Evolutionary conservation across 2,113 vertebrate genomes (phyloP), one percentile per base, ranked within the genome.

Genomic region (Pogona vitticeps): DNA sequence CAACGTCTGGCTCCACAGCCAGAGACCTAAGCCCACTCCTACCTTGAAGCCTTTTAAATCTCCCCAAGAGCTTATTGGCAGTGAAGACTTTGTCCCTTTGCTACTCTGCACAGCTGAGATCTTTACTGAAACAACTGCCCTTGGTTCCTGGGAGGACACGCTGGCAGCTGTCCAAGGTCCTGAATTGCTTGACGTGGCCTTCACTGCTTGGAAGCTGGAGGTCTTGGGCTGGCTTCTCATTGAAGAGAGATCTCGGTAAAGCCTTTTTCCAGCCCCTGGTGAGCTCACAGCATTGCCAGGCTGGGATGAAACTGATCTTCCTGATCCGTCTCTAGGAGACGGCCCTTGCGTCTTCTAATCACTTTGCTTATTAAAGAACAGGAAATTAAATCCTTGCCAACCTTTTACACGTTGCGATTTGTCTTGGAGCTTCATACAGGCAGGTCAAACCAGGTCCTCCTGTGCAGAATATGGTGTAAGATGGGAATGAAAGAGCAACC

Each of bases 311-410:
- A 56, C 58, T 28, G 26, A 84, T 76, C 82, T 76, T 42, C 36
- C 71, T n/a, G 26, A 75, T 63, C 56, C 61, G 52, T 61, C 36
- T 61, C 52, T 61, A 40, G 82, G 70, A 83, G 70, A 56, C 82
- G 21, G 17, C 20, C 8, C 58, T 61, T 42, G 23, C 58, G 38
- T 6, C 82, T 84, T 84, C 46, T 76, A 76, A 84, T 84, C 82
- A 63, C 72, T 26, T 38, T 63, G 58, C 82, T 63, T 84, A 76
- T 71, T 84, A 84, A 63, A 84, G 58, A 63, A 84, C 82, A 84
- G 82, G 82, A 84, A 84, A 84, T 84, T 84, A 84, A 84, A 76
- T 76, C 82, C 36, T 26, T 42, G 58, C 71, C 82, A 84, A 71
- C 36, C 26, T 42, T 78, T 68, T 85, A 78, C 46, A 79, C 46